A percentile compares a stretch with the other conserved stretches of the same genome.
Conservation (phyloP, 1,140 invertebrate genomes). For the Drosophila biarmipes region DNA sequence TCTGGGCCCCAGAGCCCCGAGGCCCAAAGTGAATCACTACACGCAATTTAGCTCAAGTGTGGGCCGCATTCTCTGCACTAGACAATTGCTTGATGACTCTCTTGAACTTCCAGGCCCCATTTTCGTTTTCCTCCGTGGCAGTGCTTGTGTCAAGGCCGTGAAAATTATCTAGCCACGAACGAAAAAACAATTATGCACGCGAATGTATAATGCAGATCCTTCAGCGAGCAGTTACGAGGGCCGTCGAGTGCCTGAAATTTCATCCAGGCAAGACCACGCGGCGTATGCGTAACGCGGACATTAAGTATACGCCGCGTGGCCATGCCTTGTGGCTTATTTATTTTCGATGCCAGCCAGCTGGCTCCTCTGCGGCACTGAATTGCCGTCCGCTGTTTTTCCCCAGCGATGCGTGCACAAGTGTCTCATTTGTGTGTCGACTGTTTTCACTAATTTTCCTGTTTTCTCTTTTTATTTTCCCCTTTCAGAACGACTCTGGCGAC, state of each 20-base stretch:
- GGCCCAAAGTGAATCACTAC: constrained; percentile 40
- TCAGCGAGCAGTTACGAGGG: constrained; percentile 30
- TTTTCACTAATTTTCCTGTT: constrained; percentile 41
- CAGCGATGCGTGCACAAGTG: constrained; percentile 50
- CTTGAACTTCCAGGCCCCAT: constrained; percentile 31
- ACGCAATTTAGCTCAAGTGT: constrained; percentile 44
- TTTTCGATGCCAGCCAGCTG: constrained; percentile 23
- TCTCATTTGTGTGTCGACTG: constrained; percentile 12
- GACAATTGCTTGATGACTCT: constrained; percentile 49
- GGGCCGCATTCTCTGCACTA: constrained; percentile 43
- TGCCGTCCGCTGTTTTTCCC: constrained; percentile 25
- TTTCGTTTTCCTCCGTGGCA: neutral
- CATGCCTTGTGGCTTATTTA: constrained; percentile 43
- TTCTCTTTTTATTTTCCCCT: neutral
- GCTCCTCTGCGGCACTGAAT: constrained; percentile 29
- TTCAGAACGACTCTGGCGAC: constrained; percentile 90
- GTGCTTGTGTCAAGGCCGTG: constrained; percentile 39
- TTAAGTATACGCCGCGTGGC: constrained; percentile 62
- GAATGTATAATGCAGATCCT: constrained; percentile 41
- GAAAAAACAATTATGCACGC: constrained; percentile 40
- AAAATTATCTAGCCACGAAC: constrained; percentile 49
- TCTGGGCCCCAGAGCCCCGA: constrained; percentile 10
- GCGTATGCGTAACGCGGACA: constrained; percentile 71
- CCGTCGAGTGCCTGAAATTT: constrained; percentile 18
- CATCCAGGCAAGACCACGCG: constrained; percentile 11